These are phyloP conservation scores for Parus major DNA, from an alignment of 2,113 vertebrate species.

Conservation along the genomic window DNA sequence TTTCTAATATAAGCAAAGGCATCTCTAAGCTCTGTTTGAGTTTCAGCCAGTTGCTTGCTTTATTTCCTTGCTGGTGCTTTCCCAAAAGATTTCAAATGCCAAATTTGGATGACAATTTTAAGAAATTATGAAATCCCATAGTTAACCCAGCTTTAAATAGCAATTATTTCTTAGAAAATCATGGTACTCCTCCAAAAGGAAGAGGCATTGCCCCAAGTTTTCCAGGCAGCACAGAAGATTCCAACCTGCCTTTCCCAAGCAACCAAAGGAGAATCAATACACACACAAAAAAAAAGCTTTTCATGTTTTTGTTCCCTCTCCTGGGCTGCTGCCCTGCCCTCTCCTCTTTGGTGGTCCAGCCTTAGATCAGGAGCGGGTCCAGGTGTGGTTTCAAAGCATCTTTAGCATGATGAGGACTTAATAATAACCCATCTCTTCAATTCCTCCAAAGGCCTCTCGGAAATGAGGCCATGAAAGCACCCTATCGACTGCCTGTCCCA, in stretches of 20 bases:
- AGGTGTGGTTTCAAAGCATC: conserved; percentile 8
- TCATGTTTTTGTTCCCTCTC: background rate
- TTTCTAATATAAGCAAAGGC: background rate
- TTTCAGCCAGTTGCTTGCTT: background rate
- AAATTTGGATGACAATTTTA: background rate
- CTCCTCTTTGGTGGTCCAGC: background rate
- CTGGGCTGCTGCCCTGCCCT: background rate
- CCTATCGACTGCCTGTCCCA: conserved; percentile 22
- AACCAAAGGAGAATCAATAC: background rate
- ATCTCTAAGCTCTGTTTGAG: background rate
- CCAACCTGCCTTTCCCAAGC: background rate
- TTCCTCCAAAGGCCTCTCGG: background rate
- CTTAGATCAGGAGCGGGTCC: background rate
- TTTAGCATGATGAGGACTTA: background rate
- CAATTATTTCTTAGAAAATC: background rate
- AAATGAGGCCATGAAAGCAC: conserved; percentile 30
- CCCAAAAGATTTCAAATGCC: background rate
- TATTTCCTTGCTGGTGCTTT: background rate
- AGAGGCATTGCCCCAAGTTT: background rate
- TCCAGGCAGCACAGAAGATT: background rate
- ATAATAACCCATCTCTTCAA: conserved; percentile 31
- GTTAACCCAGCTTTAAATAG: background rate
- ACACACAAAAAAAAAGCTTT: background rate
- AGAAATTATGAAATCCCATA: background rate
- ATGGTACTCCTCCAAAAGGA: background rate